Evolutionary conservation across 2,797 vertebrate genomes (phyloP).

Genomic region (Rhinogobio ventralis): DNA sequence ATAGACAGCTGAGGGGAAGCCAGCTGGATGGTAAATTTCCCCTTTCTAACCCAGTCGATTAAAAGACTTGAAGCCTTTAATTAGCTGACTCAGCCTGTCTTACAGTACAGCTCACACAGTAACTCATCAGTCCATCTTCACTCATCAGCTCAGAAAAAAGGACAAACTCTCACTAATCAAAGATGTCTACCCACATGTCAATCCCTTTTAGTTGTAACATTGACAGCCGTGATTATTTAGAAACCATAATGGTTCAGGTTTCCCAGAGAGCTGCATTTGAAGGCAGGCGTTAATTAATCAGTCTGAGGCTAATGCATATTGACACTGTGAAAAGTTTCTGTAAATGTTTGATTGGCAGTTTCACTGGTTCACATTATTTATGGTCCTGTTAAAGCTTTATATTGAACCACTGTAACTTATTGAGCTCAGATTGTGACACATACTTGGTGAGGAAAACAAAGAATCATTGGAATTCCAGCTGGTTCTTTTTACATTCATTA

Average conservation of each 20-base stretch:
- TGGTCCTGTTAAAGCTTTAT: slow-evolving; percentile 62
- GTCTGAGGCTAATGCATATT: slow-evolving; percentile 79
- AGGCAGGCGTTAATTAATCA: slow-evolving; percentile 78
- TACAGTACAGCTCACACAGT: slow-evolving; percentile 28
- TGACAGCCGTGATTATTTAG: slow-evolving; percentile 27
- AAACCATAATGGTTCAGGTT: slow-evolving; percentile 62
- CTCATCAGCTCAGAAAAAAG: slow-evolving; percentile 5
- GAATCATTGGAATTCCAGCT: background rate
- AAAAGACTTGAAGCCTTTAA: slow-evolving; percentile 49
- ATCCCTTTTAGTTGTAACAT: background rate
- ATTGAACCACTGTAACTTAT: slow-evolving; percentile 66
- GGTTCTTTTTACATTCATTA: background rate
- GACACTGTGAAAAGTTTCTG: slow-evolving; percentile 75
- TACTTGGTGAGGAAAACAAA: slow-evolving; percentile 51
- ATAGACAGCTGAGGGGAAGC: background rate
- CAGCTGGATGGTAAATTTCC: slow-evolving; percentile 46
- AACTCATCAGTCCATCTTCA: slow-evolving; percentile 34
- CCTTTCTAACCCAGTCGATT: slow-evolving; percentile 54
- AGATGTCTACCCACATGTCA: background rate
- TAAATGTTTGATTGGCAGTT: slow-evolving; percentile 77
- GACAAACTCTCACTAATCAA: slow-evolving; percentile 14
- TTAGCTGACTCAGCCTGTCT: slow-evolving; percentile 51
- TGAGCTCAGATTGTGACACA: slow-evolving; percentile 62
- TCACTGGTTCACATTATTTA: slow-evolving; percentile 75
- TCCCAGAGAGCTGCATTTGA: slow-evolving; percentile 72